Base-by-base conservation (phyloP, 2,888 invertebrate genomes). In the Sarcophaga carnaria region DNA sequence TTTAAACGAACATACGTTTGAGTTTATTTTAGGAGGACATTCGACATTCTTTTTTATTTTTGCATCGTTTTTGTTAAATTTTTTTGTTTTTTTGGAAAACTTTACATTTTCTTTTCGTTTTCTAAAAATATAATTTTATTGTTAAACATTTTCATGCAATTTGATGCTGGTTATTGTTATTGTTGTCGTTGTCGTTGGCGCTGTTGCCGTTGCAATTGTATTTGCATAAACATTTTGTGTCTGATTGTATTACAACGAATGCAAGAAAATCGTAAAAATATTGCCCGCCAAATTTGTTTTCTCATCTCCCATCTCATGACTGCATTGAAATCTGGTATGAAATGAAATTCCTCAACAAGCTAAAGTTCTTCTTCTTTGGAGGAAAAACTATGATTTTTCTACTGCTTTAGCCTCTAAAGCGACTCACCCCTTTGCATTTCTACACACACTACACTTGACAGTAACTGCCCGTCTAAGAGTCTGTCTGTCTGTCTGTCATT, bases 111-210 rank as follows among this genome's bases (percentile, higher is more conserved):
- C 37, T 49, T 14, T 49, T 49, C 14, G 4, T 49, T 49, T 49
- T 14, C 12, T 22, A 10, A 76, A 63, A 78, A 64, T 25, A 69
- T 63, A 69, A 83, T 79, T 83, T 74, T 59, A 83, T 83, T 83
- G 63, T 79, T 78, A 80, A 54, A 70, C 70, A 80, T 84, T 80
- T 84, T 79, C 69, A 83, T 83, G 79, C 83, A 83, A 74, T 83
- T 83, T 79, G 63, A 79, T 83, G 74, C 66, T 77, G 77, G 64
- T 67, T 62, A 37, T 60, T 66, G 67, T 60, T 72, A 54, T 54
- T 12, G 10, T 4, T 63, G 47, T 76, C 62, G 25, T 49, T 72
- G 67, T 54, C 37, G 45, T 14, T 49, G 45, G 59, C 67, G 27
- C n/a, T 70, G 37, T 54, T 25, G 17, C 54, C 47, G 60, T 47